These are phyloP conservation scores for Hyposmocoma kahamanoa DNA, from an alignment of 1,140 invertebrate genomes.

Conservation along the genomic window DNA sequence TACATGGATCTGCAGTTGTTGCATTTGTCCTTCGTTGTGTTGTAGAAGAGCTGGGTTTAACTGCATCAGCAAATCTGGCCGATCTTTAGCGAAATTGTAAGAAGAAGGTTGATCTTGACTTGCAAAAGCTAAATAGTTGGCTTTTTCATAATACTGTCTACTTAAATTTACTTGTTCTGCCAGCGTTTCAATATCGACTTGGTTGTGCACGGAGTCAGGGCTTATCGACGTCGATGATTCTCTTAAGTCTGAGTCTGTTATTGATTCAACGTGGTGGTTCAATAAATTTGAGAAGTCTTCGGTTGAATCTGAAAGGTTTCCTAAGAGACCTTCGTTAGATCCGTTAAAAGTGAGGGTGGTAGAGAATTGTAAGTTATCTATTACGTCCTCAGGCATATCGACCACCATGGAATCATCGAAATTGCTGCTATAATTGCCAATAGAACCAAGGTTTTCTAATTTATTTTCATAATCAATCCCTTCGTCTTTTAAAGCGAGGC, in stretches of 20 bases:
- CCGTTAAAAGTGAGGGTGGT: slow-evolving; percentile 85
- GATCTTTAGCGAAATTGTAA: slow-evolving; percentile 60
- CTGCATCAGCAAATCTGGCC: slow-evolving; percentile 67
- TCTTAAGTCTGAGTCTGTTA: slow-evolving; percentile 74
- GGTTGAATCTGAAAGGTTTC: slow-evolving; percentile 65
- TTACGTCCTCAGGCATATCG: slow-evolving; percentile 83
- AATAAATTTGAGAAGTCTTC: slow-evolving; percentile 84
- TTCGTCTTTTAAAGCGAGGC: slow-evolving; percentile 84
- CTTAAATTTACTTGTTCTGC: slow-evolving; percentile 77
- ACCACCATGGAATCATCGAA: slow-evolving; percentile 87
- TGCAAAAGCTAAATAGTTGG: slow-evolving; percentile 67
- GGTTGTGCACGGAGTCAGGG: slow-evolving; percentile 78
- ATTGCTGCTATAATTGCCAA: slow-evolving; percentile 79
- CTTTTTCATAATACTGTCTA: slow-evolving; percentile 73
- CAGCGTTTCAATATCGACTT: slow-evolving; percentile 81
- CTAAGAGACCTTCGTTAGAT: slow-evolving; percentile 79
- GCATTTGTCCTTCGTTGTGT: slow-evolving; percentile 75
- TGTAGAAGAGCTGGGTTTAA: slow-evolving; percentile 59
- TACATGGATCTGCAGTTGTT: slow-evolving; percentile 82
- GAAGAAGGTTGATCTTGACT: slow-evolving; percentile 70
- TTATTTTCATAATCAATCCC: slow-evolving; percentile 84
- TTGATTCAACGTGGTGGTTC: slow-evolving; percentile 76
- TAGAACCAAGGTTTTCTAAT: slow-evolving; percentile 77
- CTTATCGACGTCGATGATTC: slow-evolving; percentile 78
- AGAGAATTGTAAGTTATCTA: slow-evolving; percentile 87